Base-by-base conservation (phyloP, 2,888 invertebrate species). In the Adela reaumurella region DNA sequence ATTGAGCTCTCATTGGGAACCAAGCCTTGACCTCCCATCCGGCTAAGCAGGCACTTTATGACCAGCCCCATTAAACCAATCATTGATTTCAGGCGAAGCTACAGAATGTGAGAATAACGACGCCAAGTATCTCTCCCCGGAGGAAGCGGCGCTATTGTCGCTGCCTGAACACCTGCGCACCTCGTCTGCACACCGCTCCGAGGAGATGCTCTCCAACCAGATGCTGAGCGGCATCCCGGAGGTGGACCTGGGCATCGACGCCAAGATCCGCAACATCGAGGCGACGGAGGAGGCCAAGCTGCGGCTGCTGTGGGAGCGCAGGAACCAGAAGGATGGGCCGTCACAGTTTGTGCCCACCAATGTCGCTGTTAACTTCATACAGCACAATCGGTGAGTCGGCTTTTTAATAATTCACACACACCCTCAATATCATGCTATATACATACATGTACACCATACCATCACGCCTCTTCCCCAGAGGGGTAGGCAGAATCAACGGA, bases 141-240 rank as follows among this genome's bases (percentile, higher is more conserved):
- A 94, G 69, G 94, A 94, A 73, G 94, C 94, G 18, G 94, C 94
- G 0, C 70, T 97, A 44, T 86, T 89, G 56, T 90, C 95, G 2
- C 83, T 97, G 16, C 97, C 97, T 1, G 92, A 94, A 58, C 90
- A 95, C 66, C 76, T 97, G 48, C 81, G 95, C 51, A 87, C 90
- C 51, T 92, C 94, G 1, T 90, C 93, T 1, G 86, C 90, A 1
- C 91, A 93, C 49, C 64, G 90, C 63, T 96, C 94, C 2, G 98
- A 99, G 70, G 99, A 99, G 78, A 97, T 99, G 95, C 84, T 99
- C 59, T 98, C 98, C 2, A 97, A 98, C 83, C 98, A 99, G 81
- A 99, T 99, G 99, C 81, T 99, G 3, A 97, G 95, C 63, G 99
- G 99, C 35, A 99, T 99, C 56, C 99, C 99, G 0, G 99, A 99